Evolutionary conservation across 1,140 invertebrate genomes (phyloP), one percentile per base, ranked within the genome.

Genomic region (Magallana gigas): DNA sequence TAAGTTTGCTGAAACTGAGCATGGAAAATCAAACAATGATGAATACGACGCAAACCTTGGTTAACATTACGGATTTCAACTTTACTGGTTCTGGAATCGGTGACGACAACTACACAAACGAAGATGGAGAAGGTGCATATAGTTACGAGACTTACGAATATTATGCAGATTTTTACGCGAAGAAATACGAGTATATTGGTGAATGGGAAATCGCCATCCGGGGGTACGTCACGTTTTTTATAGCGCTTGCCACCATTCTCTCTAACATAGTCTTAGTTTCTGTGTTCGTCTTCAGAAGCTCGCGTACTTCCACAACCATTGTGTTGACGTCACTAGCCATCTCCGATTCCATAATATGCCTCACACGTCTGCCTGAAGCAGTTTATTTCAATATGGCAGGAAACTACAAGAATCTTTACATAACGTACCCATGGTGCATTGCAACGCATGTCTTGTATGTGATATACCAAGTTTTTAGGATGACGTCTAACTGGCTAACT

Each of bases 301-400:
- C 29, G 36, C 62, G 84, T 4, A 57, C 84, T 4, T 36, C 62
- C 8, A 85, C 84, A 0, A 71, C 84, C 16, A 64, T 76, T 48
- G 59, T 85, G 8, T 64, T 85, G 12, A 85, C 68, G 12, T 85
- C 62, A 71, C n/a, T 85, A n/a, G 84, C 84, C n/a, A 64, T 85
- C 16, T 85, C 84, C n/a, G 68, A 85, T 23, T 71, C 68, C 11
- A 56, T 85, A 29, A 85, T 85, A n/a, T 85, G 84, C 29, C 14
- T 71, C 6, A 23, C 84, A 7, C 23, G 62, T 8, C 62, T 85
- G 1, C 84, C 84, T 11, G 68, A 85, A 56, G 62, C 68, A 29
- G 36, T 85, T 36, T 76, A 85, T 57, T 57, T 85, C 36, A 71
- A 85, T 36, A 64, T 71, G 29, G 68, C 62, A 1, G 62, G 64